Evolutionary conservation across 1,140 invertebrate genomes (phyloP).

Genomic region (Asbolus verrucosus): DNA sequence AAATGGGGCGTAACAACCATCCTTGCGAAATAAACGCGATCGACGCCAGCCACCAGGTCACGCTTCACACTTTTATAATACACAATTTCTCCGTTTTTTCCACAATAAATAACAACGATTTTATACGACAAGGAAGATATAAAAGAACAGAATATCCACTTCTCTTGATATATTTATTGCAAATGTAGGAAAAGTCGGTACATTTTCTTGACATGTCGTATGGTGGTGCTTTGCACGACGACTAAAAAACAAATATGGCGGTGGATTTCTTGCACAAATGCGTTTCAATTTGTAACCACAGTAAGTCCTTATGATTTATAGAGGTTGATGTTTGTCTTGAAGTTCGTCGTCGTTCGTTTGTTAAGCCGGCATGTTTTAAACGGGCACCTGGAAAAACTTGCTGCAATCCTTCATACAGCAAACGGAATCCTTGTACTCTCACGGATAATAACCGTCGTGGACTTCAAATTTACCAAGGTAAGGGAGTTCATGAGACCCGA

Average conservation of each 20-base stretch:
- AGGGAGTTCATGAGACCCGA: too few relatives aligned
- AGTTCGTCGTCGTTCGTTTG: conserved; percentile 10
- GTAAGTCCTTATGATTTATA: conserved; percentile 22
- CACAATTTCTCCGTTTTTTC: neutral
- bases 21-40: conserved; percentile 6
- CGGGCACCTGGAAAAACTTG: conserved; percentile 3
- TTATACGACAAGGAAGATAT: conserved; percentile 5
- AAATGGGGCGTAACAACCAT: conserved; percentile 2
- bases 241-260: conserved; percentile 12
- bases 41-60: neutral
- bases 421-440: neutral
- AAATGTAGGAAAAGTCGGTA: conserved; percentile 12
- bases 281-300: conserved; percentile 21
- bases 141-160: conserved; percentile 13
- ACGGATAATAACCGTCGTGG: too few relatives aligned
- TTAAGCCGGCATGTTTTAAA: conserved; percentile 17
- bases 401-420: neutral
- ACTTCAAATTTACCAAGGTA: too few relatives aligned
- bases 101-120: conserved; percentile 9
- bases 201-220: neutral
- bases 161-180: conserved; percentile 24
- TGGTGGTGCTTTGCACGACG: conserved; percentile 16
- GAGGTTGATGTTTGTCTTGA: conserved; percentile 14
- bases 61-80: neutral
- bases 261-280: conserved; percentile 4